Evolutionary conservation across 1,140 invertebrate species (phyloP).

Genomic region (Microplitis demolitor): DNA sequence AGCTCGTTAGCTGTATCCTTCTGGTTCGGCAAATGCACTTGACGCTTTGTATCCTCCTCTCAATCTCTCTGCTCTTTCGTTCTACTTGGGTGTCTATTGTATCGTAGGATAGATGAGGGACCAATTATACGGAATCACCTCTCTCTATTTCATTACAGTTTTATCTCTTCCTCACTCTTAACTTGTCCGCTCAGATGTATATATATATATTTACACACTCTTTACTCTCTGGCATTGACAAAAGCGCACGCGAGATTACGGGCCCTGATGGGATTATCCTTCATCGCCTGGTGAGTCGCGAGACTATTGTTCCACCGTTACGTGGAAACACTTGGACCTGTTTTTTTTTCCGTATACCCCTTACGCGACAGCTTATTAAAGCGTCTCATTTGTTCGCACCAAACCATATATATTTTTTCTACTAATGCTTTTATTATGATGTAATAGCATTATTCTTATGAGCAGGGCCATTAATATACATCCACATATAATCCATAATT

Average conservation of each 20-base stretch:
- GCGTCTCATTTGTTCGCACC: not conserved
- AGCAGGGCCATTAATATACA: no score
- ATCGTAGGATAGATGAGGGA: not conserved
- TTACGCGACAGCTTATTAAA: not conserved
- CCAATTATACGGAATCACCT: not conserved
- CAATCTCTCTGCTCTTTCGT: not conserved
- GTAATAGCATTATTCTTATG: no score
- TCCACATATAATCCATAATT: no score
- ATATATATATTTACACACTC: no score
- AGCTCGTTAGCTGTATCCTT: slow-evolving; percentile 5
- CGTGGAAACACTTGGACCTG: no score
- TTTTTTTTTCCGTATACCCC: no score
- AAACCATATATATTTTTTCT: not conserved
- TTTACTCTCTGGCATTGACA: not conserved
- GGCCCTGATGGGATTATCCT: not conserved
- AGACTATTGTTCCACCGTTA: no score
- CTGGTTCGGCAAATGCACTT: slow-evolving; percentile 4
- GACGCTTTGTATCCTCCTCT: not conserved
- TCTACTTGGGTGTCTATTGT: not conserved
- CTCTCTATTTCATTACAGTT: not conserved
- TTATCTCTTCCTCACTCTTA: not conserved
- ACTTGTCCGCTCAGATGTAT: not conserved
- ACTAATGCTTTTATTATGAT: no score
- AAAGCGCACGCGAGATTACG: not conserved
- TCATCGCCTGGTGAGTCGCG: not conserved